A percentile compares a stretch with the other conserved stretches of the same genome.
Evolutionary conservation across 2,797 vertebrate genomes (phyloP).

Genomic region (Pelodytes ibericus): DNA sequence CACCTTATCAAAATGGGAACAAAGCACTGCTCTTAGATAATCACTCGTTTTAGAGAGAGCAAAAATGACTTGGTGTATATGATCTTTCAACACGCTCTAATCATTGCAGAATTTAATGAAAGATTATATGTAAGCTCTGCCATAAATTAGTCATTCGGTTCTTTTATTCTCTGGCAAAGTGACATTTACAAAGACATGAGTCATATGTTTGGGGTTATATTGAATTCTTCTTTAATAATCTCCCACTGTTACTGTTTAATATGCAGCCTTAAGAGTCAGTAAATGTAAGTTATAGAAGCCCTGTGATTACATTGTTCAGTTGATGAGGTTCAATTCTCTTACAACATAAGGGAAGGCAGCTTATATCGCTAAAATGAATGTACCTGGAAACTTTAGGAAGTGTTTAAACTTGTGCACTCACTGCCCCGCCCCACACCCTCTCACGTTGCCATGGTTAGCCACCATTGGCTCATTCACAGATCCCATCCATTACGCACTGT

Average conservation of each 20-base stretch:
- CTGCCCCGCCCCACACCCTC: too few species aligned
- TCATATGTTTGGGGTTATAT: slow-evolving; percentile 31
- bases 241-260: neutral
- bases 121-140: slow-evolving; percentile 1
- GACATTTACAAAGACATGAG: slow-evolving; percentile 34
- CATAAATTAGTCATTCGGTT: slow-evolving; percentile 28
- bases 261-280: neutral
- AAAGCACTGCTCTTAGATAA: slow-evolving; percentile 14
- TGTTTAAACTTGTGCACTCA: too few species aligned
- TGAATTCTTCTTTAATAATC: slow-evolving; percentile 21
- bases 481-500: too few species aligned
- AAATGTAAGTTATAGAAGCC: neutral
- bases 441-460: too few species aligned
- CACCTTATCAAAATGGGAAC: slow-evolving; percentile 4
- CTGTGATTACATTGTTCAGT: slow-evolving; percentile 2
- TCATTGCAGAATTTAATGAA: slow-evolving; percentile 13
- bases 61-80: slow-evolving; percentile 12
- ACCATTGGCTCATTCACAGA: too few species aligned
- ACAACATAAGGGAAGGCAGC: too few species aligned
- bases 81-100: slow-evolving; percentile 36
- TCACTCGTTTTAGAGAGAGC: neutral
- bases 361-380: too few species aligned
- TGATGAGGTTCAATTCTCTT: too few species aligned
- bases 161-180: slow-evolving; percentile 15
- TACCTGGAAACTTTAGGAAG: too few species aligned